Base-by-base conservation (phyloP, 2,797 vertebrate species). In the Phrynocephalus forsythii region DNA sequence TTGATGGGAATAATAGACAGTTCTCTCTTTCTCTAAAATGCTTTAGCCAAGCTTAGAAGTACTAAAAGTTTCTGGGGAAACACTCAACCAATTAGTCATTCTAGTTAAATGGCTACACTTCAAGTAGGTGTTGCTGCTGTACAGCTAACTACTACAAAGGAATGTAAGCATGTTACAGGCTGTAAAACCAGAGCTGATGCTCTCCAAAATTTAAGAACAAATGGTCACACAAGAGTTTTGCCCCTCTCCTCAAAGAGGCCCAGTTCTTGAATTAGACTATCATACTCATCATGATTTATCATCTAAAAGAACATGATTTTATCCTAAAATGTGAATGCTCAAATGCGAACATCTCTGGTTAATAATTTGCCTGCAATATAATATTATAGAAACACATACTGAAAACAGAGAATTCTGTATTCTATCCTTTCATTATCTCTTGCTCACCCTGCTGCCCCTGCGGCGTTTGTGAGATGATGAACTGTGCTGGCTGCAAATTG, bases 381-480 rank as follows among this genome's bases (percentile, higher is more conserved):
- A 48, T 60, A 26, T 83, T 20, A 33, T 38, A n/a, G 52, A 44
- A 9, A 4, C 8, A 30, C 1, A 24, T 79, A 28, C 38, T 63
- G 38, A 48, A 60, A 82, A 82, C 10, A 71, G 88, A 82, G 5
- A 80, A 80, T 56, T 76, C 28, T 60, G 8, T 56, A 44, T 44
- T 78, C 78, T 50, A 20, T 24, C 30, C 68, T 81, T 69, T 79
- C 69, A 28, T 78, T 89, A 94, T 81, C 83, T 66, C 76, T 48
- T 9, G 92, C 98, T 96, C 92, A 99, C 99, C 98, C 97, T 98
- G 98, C 96, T 99, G 99, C 96, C 98, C 97, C 97, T 98, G 98
- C 90, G 98, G 97, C 85, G 98, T 97, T 97, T 98, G 98, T 93
- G 99, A 99, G 98, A 99, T 99, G 98, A 99, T 99, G 94, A 99